phyloP scores from a whole-genome alignment of 1,140 invertebrate genomes.

The Agrilus planipennis region DNA sequence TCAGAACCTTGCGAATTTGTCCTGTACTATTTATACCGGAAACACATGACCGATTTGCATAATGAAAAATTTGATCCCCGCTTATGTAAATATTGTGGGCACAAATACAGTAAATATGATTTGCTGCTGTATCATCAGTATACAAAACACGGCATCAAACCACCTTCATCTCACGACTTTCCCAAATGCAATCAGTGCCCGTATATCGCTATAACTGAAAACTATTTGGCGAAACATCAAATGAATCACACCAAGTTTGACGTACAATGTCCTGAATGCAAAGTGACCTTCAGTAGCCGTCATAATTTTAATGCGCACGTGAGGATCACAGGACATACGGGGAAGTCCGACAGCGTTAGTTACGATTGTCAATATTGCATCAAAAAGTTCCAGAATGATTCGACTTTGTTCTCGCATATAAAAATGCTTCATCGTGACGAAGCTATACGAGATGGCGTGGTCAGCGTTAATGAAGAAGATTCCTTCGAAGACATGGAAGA shows the following conservation, averaged over 20 bases:
- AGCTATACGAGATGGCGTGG: conserved; percentile 46
- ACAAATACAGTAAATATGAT: conserved; percentile 60
- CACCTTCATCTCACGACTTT: conserved; percentile 55
- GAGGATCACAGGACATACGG: conserved; percentile 43
- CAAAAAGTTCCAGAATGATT: conserved; percentile 48
- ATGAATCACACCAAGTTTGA: conserved; percentile 38
- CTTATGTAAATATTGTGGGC: conserved; percentile 76
- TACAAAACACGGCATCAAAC: conserved; percentile 63
- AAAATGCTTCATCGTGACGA: conserved; percentile 47
- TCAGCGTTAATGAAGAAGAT: conserved; percentile 43
- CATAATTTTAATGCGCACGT: conserved; percentile 40
- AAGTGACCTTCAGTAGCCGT: conserved; percentile 37
- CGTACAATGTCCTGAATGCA: conserved; percentile 40
- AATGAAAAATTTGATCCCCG: conserved; percentile 65
- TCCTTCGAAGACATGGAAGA: conserved; percentile 32
- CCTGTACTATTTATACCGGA: conserved; percentile 62
- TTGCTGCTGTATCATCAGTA: conserved; percentile 69
- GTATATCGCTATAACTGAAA: conserved; percentile 59
- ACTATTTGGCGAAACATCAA: conserved; percentile 52
- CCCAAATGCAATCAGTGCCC: conserved; percentile 66
- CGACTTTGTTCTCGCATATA: conserved; percentile 54
- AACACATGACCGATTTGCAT: conserved; percentile 70
- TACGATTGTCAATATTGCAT: conserved; percentile 56
- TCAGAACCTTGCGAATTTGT: conserved; percentile 55
- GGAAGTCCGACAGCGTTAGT: conserved; percentile 21